Evolutionary conservation across 2,797 vertebrate genomes (phyloP).

Genomic region (Knipowitschia caucasica): DNA sequence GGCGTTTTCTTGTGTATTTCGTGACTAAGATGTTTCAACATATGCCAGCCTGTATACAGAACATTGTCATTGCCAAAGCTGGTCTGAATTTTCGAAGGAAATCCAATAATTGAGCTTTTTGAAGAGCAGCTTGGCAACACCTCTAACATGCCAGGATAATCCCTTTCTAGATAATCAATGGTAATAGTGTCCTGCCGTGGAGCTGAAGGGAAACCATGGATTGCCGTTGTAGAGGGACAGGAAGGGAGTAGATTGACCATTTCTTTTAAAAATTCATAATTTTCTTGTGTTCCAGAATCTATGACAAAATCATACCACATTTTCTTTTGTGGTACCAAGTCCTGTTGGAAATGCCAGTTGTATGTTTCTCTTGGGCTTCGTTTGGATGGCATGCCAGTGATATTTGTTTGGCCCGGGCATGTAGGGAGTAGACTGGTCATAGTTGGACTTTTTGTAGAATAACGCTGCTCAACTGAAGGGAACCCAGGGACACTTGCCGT

Average conservation of each 20-base stretch:
- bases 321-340: constrained; percentile 13
- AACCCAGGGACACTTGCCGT: constrained; percentile 53
- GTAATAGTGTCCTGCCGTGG: constrained; percentile 20
- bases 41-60: constrained; percentile 32
- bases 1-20: constrained; percentile 21
- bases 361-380: constrained; percentile 15
- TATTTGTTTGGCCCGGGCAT: constrained; percentile 47
- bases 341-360: constrained; percentile 30
- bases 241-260: constrained; percentile 50
- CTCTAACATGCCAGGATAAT: constrained; percentile 22
- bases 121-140: constrained; percentile 34
- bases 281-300: constrained; percentile 4
- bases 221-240: constrained; percentile 41
- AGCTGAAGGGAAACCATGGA: constrained; percentile 52
- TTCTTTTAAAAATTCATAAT: constrained; percentile 18
- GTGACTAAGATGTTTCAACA: neutral
- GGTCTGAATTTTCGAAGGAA: constrained; percentile 30
- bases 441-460: constrained; percentile 17
- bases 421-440: constrained; percentile 48
- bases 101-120: constrained; percentile 29
- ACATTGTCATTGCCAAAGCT: constrained; percentile 10
- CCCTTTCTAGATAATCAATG: constrained; percentile 13
- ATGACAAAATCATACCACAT: constrained; percentile 11
- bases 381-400: constrained; percentile 56
- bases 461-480: constrained; percentile 41